A percentile compares a stretch with the other conserved stretches of the same genome.
Conservation (phyloP, 1,140 invertebrate genomes). For the Papilio glaucus region DNA sequence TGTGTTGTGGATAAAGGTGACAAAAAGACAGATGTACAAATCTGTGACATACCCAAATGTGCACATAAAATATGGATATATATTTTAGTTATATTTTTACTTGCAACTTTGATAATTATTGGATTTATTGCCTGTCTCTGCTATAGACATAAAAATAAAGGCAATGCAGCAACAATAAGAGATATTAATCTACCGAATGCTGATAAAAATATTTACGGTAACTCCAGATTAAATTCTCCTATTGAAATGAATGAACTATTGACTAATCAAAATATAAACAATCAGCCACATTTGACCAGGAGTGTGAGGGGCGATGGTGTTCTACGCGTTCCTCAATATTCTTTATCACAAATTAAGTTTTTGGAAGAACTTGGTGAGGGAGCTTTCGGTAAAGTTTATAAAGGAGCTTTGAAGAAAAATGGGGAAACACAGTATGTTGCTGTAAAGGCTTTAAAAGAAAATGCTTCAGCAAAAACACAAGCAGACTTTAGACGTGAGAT, state of each 20-base stretch:
- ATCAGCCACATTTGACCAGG: constrained; percentile 82
- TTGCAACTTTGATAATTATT: constrained; percentile 63
- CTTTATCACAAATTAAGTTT: constrained; percentile 92
- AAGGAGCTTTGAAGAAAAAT: constrained; percentile 92
- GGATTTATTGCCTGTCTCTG: constrained; percentile 78
- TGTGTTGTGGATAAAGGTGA: constrained; percentile 92
- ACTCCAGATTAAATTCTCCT: constrained; percentile 86
- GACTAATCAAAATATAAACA: constrained; percentile 82
- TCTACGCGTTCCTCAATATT: constrained; percentile 88
- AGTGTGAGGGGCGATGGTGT: constrained; percentile 83
- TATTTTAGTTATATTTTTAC: constrained; percentile 81
- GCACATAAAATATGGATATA: constrained; percentile 86
- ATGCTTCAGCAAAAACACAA: constrained; percentile 95
- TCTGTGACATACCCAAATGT: constrained; percentile 94
- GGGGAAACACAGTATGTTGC: constrained; percentile 91
- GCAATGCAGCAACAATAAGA: constrained; percentile 85
- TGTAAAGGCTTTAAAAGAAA: constrained; percentile 97
- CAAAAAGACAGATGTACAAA: constrained; percentile 87
- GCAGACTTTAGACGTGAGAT: constrained; percentile 96
- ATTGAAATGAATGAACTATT: constrained; percentile 92
- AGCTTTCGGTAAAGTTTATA: constrained; percentile 97
- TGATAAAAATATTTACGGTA: constrained; percentile 92
- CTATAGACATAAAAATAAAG: constrained; percentile 83
- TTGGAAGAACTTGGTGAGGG: constrained; percentile 98
- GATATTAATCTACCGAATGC: constrained; percentile 87